Percentiles rank a stretch among this genome's conserved stretches.
These are phyloP conservation scores for Coptodon bakossiorum DNA, from an alignment of 2,113 vertebrate genomes.

Conservation along the genomic window DNA sequence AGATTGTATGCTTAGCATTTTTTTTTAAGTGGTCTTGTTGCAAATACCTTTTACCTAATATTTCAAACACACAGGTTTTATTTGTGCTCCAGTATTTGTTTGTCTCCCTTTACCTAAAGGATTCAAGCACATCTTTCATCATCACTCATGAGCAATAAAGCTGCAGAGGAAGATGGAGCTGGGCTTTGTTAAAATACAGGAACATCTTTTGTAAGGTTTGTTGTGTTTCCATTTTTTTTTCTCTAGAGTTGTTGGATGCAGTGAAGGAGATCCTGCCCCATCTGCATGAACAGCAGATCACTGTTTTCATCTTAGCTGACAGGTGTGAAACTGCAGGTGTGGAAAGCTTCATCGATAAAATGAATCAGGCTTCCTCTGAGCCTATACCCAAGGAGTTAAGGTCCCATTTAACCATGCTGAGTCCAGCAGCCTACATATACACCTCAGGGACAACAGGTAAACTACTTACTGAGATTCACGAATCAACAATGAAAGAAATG, in stretches of 20 bases:
- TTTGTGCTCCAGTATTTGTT: neutral
- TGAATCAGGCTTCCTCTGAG: conserved; percentile 68
- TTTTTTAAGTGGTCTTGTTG: neutral
- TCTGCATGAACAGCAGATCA: conserved; percentile 68
- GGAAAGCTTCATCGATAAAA: conserved; percentile 71
- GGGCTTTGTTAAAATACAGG: neutral
- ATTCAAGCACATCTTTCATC: neutral
- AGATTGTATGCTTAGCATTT: neutral
- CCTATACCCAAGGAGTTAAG: conserved; percentile 66
- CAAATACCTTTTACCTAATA: neutral
- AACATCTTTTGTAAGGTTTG: neutral
- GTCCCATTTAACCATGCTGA: conserved; percentile 60
- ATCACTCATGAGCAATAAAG: neutral
- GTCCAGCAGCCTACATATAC: conserved; percentile 76
- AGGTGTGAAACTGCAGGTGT: conserved; percentile 47
- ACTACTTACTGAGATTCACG: neutral
- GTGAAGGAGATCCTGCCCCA: conserved; percentile 77
- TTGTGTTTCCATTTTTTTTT: neutral
- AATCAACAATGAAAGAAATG: neutral
- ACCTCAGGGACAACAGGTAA: conserved; percentile 91
- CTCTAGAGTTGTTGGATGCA: conserved; percentile 66
- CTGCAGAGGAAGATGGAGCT: neutral
- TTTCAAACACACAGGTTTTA: neutral
- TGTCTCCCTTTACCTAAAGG: neutral
- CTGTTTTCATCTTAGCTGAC: conserved; percentile 71